These are phyloP conservation scores for Lasioglossum pauxillum DNA, from an alignment of 2,888 invertebrate genomes.

Conservation along the genomic window DNA sequence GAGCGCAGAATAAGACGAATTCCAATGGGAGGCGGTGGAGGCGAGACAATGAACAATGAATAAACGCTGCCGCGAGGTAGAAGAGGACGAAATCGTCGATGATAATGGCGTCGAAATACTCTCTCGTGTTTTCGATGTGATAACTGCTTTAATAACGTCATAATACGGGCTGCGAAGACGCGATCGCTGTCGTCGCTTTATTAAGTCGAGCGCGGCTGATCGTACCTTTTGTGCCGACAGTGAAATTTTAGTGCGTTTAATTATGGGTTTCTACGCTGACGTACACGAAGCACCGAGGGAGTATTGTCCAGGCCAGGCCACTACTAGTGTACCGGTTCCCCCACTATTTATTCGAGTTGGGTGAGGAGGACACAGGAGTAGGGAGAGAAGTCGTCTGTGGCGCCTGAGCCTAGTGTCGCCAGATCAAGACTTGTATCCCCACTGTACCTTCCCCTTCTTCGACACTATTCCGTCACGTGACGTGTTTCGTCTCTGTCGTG, in stretches of 20 bases:
- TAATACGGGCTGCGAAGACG: conserved; percentile 57
- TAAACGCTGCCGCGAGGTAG: conserved; percentile 10
- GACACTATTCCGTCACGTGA: no score
- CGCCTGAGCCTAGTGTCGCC: no score
- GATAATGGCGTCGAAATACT: conserved; percentile 67
- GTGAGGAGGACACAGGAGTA: no score
- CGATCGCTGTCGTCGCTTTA: conserved; percentile 69
- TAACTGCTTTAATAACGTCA: conserved; percentile 72
- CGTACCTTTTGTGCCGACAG: conserved; percentile 68
- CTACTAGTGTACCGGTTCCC: no score
- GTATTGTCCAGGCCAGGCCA: conserved; percentile 12
- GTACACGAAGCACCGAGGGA: not conserved
- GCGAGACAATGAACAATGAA: conserved; percentile 27
- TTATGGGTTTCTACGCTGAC: conserved; percentile 67
- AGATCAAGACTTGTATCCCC: no score
- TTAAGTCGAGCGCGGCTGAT: conserved; percentile 72
- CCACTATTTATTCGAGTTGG: no score
- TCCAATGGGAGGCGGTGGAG: conserved; percentile 17
- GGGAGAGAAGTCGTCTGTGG: no score
- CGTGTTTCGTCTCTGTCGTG: no score
- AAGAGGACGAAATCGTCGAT: conserved; percentile 56
- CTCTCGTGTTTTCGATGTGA: conserved; percentile 70
- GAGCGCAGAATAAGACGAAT: conserved; percentile 23
- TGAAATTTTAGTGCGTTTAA: conserved; percentile 80
- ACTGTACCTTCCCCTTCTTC: no score